Conservation (phyloP, 2,888 invertebrate species). For the Mythimna albipuncta region DNA sequence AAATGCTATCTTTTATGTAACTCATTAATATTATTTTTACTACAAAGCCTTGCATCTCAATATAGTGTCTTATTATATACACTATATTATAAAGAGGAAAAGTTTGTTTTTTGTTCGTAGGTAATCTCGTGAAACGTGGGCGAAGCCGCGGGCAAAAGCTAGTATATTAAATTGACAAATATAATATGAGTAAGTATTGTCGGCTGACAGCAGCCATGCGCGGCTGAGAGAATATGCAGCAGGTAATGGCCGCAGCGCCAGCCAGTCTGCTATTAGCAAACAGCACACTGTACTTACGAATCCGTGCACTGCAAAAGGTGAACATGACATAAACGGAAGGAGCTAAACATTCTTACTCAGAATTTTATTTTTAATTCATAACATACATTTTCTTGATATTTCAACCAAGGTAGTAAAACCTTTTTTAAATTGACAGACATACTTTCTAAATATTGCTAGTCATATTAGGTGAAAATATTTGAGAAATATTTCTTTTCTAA, state of each 20-base stretch:
- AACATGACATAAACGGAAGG: neutral
- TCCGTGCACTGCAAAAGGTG: neutral
- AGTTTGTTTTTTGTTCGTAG: no score
- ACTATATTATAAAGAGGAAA: no score
- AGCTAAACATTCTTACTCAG: neutral
- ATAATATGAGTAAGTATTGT: no score
- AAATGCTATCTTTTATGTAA: no score
- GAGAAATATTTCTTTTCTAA: no score
- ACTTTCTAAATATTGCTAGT: neutral
- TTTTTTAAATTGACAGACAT: neutral
- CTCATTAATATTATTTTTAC: no score
- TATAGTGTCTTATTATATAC: no score
- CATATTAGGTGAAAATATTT: constrained; percentile 1
- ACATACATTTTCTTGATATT: neutral
- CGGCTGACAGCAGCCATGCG: neutral
- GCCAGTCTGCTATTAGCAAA: constrained; percentile 27
- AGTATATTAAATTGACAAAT: no score
- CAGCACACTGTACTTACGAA: neutral
- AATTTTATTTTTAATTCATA: neutral
- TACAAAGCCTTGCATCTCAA: no score
- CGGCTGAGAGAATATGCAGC: neutral
- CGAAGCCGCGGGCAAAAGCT: no score
- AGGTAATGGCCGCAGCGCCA: constrained; percentile 6
- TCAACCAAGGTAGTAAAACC: neutral
- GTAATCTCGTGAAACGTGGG: no score